These are phyloP conservation scores for Girardinichthys multiradiatus DNA, from an alignment of 2,113 vertebrate genomes.

Conservation along the genomic window DNA sequence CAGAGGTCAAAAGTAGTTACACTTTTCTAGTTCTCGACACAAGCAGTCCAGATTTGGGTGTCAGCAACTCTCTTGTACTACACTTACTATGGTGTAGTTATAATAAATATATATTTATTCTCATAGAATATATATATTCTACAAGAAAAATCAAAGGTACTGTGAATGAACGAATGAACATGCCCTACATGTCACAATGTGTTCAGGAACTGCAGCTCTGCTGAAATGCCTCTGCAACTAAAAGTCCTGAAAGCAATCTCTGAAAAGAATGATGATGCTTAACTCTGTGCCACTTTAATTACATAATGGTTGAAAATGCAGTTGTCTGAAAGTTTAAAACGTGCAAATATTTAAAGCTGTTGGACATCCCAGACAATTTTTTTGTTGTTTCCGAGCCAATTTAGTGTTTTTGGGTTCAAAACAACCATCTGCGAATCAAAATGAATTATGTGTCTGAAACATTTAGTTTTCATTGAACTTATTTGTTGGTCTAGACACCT, in stretches of 20 bases:
- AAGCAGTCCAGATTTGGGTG: slow-evolving; percentile 13
- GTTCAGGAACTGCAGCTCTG: not conserved
- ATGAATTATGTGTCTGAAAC: too few species aligned
- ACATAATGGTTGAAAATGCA: not conserved
- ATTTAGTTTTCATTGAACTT: too few species aligned
- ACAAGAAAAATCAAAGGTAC: not conserved
- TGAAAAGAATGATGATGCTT: not conserved
- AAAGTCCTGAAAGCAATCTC: not conserved
- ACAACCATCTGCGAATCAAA: too few species aligned
- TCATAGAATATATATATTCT: too few species aligned
- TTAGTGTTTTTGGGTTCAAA: not conserved
- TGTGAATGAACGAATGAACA: not conserved
- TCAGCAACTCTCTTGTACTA: not conserved
- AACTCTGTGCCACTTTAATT: not conserved
- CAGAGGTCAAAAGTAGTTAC: slow-evolving; percentile 44
- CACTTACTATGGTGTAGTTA: not conserved
- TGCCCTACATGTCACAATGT: not conserved
- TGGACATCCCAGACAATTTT: not conserved
- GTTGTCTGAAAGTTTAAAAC: not conserved
- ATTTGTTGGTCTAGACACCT: too few species aligned
- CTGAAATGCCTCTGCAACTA: not conserved
- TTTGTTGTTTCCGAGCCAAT: not conserved
- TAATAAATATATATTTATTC: not conserved
- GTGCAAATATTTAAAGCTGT: not conserved
- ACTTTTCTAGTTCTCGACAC: slow-evolving; percentile 18